phyloP scores from a whole-genome alignment of 2,113 vertebrate species.

The Halcyon senegalensis region DNA sequence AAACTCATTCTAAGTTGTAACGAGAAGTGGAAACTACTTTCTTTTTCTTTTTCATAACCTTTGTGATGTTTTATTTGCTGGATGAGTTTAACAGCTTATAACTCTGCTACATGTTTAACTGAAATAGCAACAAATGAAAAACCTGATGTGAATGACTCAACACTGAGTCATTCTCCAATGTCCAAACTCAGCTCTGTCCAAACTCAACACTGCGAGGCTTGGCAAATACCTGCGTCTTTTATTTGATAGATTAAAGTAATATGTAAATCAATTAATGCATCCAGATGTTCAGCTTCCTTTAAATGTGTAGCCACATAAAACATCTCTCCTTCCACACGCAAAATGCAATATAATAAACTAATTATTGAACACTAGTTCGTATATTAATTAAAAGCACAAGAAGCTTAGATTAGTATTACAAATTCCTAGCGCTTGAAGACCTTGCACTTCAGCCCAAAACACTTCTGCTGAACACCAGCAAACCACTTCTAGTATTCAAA shows the following conservation, averaged over 20 bases:
- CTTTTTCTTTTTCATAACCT: neutral
- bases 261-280: neutral
- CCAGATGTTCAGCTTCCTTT: neutral
- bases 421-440: neutral
- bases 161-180: neutral
- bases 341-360: neutral
- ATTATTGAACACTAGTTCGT: neutral
- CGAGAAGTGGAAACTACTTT: neutral
- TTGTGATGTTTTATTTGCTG: neutral
- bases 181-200: too few relatives aligned
- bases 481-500: neutral
- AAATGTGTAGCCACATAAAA: neutral
- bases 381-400: neutral
- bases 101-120: neutral
- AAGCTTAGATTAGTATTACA: neutral
- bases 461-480: neutral
- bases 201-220: neutral
- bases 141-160: neutral
- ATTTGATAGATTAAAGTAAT: neutral
- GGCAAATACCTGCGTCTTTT: neutral
- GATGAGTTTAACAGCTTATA: neutral
- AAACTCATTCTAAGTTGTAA: neutral
- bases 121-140: neutral
- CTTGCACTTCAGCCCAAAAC: neutral
- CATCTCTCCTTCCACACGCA: neutral